A percentile compares a stretch with the other conserved stretches of the same genome.
These are phyloP conservation scores for Gymnoscopelus braueri DNA, from an alignment of 2,797 vertebrate genomes.

Conservation along the genomic window DNA sequence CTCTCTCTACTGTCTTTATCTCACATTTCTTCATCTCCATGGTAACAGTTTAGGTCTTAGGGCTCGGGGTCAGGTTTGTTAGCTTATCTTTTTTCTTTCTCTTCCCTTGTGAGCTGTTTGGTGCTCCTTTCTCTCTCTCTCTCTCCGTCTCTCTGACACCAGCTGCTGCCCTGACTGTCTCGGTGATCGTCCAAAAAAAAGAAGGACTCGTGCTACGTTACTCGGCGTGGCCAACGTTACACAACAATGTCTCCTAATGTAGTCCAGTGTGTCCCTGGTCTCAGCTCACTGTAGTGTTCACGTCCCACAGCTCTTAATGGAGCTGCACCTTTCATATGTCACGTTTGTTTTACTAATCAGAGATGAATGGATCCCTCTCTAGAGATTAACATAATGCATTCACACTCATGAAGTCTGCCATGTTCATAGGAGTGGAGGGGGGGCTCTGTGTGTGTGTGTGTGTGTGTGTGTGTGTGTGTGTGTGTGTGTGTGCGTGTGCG, in stretches of 20 bases:
- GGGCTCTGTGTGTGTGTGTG: slow-evolving; percentile 9
- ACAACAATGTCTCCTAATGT: slow-evolving; percentile 29
- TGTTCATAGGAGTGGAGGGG: slow-evolving; percentile 23
- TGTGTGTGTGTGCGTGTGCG: slow-evolving; percentile 13
- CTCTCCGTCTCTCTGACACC: slow-evolving; percentile 9
- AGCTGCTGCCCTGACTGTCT: slow-evolving; percentile 19
- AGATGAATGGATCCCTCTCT: slow-evolving; percentile 74
- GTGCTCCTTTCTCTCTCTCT: slow-evolving; percentile 16
- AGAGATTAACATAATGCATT: slow-evolving; percentile 77
- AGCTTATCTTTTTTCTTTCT: slow-evolving; percentile 2
- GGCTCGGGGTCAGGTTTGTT: slow-evolving; percentile 45
- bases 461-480: not conserved
- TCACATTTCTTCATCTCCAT: slow-evolving; percentile 52
- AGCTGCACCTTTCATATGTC: slow-evolving; percentile 39
- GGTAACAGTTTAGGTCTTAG: slow-evolving; percentile 57
- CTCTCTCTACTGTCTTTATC: slow-evolving; percentile 19
- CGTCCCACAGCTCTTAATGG: slow-evolving; percentile 33
- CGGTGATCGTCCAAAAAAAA: slow-evolving; percentile 20
- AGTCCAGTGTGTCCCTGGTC: slow-evolving; percentile 38
- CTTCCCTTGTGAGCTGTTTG: slow-evolving; percentile 1
- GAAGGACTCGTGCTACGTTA: slow-evolving; percentile 20
- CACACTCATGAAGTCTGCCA: slow-evolving; percentile 57
- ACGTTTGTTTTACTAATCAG: slow-evolving; percentile 75
- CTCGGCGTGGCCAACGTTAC: slow-evolving; percentile 30
- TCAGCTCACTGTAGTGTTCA: slow-evolving; percentile 41